Base-by-base conservation (phyloP, 2,797 vertebrate genomes). In the Champsocephalus esox region DNA sequence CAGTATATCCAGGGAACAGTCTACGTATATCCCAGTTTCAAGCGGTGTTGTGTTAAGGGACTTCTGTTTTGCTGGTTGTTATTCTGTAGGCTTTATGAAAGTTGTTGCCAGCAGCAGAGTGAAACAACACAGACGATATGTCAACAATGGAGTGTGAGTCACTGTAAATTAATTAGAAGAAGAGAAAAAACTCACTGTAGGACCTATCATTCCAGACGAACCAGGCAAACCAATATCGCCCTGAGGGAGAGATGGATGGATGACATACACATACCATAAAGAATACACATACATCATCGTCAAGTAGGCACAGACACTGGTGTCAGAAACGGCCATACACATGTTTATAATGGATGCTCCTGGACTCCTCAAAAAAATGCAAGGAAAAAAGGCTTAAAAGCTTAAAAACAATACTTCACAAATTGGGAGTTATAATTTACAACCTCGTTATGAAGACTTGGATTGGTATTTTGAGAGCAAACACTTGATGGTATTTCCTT, bases 161-260 rank as follows among this genome's bases (percentile, higher is more conserved):
- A 0, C 24, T 1, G 2, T 52, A 69, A 77, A 80, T 73, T 62
- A 79, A 57, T 70, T 0, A 0, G 9, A 9, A 61, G 63, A 38
- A 38, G 34, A 64, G 28, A 28, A 13, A 44, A 10, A 34, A 97
- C 97, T 90, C 92, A 99, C 98, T 70, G 84, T 70, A 82, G 93
- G 87, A 48, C 97, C 98, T 6, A 91, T 58, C 34, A 81, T 66
- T 87, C 98, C 98, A 4, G 96, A 93, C 4, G 92, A 74, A 16
- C 98, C 98, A 64, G 95, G 80, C 70, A 96, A 92, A 54, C 98
- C 98, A 83, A 89, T 92, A 90, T 99, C 98, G 75, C 98, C 98
- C 98, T 99, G 89, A 84, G 87, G 84, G 65, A 93, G 90, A 38
- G 34, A 38, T 38, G 8, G 50, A 57, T 19, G 70, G 63, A 77